phyloP scores from a whole-genome alignment of 2,888 invertebrate genomes.

The Nomada hirtipes region DNA sequence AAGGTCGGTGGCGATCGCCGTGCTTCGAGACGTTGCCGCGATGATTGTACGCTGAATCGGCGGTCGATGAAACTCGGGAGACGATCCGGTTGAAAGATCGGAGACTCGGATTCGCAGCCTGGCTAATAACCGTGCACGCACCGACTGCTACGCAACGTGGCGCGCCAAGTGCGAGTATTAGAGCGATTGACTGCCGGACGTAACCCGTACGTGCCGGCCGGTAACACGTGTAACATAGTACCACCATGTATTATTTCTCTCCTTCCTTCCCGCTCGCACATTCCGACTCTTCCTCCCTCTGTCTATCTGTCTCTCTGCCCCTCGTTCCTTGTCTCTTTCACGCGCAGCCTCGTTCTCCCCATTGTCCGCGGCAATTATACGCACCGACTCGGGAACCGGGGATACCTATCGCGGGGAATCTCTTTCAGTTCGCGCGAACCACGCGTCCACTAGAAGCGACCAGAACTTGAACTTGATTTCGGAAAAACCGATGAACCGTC shows the following conservation, averaged over 20 bases:
- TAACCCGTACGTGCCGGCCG: slow-evolving; percentile 83
- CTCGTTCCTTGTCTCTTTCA: slow-evolving; percentile 63
- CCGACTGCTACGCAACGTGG: slow-evolving; percentile 64
- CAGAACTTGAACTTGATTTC: no score
- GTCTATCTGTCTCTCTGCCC: slow-evolving; percentile 51
- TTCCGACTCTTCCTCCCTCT: neutral
- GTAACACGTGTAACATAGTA: slow-evolving; percentile 84
- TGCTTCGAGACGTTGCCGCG: neutral
- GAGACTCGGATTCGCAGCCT: slow-evolving; percentile 16
- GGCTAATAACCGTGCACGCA: slow-evolving; percentile 60
- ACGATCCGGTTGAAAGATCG: neutral
- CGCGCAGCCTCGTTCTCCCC: slow-evolving; percentile 37
- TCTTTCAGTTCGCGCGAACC: no score
- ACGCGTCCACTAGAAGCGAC: no score
- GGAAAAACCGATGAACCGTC: neutral
- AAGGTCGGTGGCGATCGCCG: no score
- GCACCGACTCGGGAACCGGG: neutral
- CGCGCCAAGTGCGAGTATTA: slow-evolving; percentile 81
- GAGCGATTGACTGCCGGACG: slow-evolving; percentile 84
- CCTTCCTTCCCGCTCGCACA: slow-evolving; percentile 16
- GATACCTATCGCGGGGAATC: no score
- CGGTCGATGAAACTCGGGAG: neutral
- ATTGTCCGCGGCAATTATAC: neutral
- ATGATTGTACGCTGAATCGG: neutral
- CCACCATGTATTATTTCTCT: slow-evolving; percentile 83